Conservation (phyloP, 1,140 invertebrate species). For the Atopsyche davidsoni region DNA sequence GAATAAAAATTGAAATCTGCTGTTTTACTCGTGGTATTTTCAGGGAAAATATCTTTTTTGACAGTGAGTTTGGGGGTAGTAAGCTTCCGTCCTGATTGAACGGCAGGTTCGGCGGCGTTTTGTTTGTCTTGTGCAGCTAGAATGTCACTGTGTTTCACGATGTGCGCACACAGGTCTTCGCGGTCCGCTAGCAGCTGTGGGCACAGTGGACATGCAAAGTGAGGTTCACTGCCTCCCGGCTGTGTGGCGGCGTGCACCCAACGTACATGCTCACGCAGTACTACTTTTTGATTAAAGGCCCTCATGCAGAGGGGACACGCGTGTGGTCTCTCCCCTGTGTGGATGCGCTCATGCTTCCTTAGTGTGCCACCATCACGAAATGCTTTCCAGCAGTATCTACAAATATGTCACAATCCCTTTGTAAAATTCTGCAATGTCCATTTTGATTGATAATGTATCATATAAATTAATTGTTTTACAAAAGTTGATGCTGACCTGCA, state of each 20-base stretch:
- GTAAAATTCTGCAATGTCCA: no score
- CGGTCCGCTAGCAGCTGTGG: slow-evolving; percentile 39
- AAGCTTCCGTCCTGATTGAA: not conserved
- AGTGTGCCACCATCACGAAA: slow-evolving; percentile 58
- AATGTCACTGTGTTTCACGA: slow-evolving; percentile 49
- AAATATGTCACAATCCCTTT: no score
- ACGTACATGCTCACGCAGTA: slow-evolving; percentile 46
- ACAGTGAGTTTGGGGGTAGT: slow-evolving; percentile 7
- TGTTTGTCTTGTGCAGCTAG: slow-evolving; percentile 44
- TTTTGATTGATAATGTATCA: no score
- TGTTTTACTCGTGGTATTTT: slow-evolving; percentile 6
- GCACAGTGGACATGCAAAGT: slow-evolving; percentile 43
- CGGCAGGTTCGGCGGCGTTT: slow-evolving; percentile 1
- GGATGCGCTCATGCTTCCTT: slow-evolving; percentile 38
- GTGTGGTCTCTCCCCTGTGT: slow-evolving; percentile 16
- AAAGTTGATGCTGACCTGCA: slow-evolving; percentile 32
- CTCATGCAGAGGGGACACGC: slow-evolving; percentile 14
- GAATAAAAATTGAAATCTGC: no score
- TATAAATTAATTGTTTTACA: no score
- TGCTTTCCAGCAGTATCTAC: slow-evolving; percentile 74
- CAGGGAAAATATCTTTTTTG: slow-evolving; percentile 11
- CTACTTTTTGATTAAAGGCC: slow-evolving; percentile 44
- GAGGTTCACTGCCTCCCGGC: slow-evolving; percentile 27
- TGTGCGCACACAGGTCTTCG: slow-evolving; percentile 49
- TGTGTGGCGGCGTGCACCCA: slow-evolving; percentile 47